Base-by-base conservation (phyloP, 2,113 vertebrate genomes). In the Glaucomys volans region DNA sequence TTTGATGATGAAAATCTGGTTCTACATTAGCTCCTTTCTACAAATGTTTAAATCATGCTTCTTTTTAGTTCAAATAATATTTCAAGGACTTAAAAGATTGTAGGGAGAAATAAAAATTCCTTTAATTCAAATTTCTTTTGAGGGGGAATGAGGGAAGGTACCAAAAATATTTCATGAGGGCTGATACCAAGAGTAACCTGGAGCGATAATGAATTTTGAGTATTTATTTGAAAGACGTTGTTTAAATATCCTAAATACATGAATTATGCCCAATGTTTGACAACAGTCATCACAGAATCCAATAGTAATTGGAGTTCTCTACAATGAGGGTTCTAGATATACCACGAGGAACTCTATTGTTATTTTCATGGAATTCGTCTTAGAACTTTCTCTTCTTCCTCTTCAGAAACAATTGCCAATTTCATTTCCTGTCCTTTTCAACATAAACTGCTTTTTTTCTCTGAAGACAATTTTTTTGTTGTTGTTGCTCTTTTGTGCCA, bases 371-470 rank as follows among this genome's bases (percentile, higher is more conserved):
- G 81, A 98, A 98, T 82, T 57, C 98, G 97, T 95, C 97, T 96
- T 75, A 99, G 97, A 54, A 98, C 97, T 40, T 97, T 98, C 91
- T 97, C 54, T 98, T 96, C 98, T 98, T 82, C 98, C 87, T 98
- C 98, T 97, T 98, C 98, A 86, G 98, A 98, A 97, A 98, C 80
- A 97, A 98, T 94, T 90, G 98, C 98, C 77, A 97, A 96, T 98
- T 98, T 98, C 98, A 98, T 95, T 98, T 98, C 96, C 97, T 97
- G 81, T 98, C 98, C 98, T 98, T 98, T 94, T 98, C 98, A 86
- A 98, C 93, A 98, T 98, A 98, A 97, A 98, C 37, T 98, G 94
- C 35, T 98, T 98, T 94, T 98, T 98, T 95, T 98, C 98, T 98
- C 40, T 42, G 37, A 74, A 47, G 26, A 16, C 26, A 67, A n/a